These are phyloP conservation scores for Vanessa atalanta DNA, from an alignment of 1,140 invertebrate genomes.

Conservation along the genomic window DNA sequence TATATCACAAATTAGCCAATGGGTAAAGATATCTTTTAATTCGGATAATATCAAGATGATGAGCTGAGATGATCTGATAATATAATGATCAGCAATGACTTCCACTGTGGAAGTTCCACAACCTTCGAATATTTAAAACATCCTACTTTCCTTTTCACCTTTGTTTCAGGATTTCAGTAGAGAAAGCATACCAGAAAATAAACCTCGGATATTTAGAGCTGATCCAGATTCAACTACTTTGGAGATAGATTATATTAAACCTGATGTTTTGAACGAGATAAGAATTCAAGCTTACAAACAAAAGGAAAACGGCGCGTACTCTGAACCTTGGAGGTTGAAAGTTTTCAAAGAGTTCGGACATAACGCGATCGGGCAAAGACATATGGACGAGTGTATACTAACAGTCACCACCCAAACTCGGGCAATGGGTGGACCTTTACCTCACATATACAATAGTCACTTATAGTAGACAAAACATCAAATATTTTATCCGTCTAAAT, in stretches of 20 bases:
- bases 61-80: too few relatives aligned
- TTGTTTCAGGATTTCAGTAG: neutral
- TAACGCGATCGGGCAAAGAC: neutral
- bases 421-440: neutral
- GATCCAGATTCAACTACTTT: neutral
- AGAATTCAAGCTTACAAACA: neutral
- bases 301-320: neutral
- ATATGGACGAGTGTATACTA: neutral
- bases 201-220: neutral
- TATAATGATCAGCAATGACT: too few relatives aligned
- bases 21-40: too few relatives aligned
- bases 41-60: too few relatives aligned
- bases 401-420: neutral
- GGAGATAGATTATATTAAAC: constrained; percentile 4
- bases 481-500: too few relatives aligned
- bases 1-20: too few relatives aligned
- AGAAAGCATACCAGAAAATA: neutral
- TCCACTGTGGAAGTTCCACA: too few relatives aligned
- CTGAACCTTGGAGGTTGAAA: constrained; percentile 4
- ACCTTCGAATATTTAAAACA: too few relatives aligned
- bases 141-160: neutral
- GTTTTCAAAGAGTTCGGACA: neutral
- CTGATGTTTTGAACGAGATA: neutral
- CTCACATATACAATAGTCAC: constrained; percentile 4
- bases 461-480: neutral